Evolutionary conservation across 2,113 vertebrate species (phyloP).

Genomic region (Cyphomyrus plagiostoma): DNA sequence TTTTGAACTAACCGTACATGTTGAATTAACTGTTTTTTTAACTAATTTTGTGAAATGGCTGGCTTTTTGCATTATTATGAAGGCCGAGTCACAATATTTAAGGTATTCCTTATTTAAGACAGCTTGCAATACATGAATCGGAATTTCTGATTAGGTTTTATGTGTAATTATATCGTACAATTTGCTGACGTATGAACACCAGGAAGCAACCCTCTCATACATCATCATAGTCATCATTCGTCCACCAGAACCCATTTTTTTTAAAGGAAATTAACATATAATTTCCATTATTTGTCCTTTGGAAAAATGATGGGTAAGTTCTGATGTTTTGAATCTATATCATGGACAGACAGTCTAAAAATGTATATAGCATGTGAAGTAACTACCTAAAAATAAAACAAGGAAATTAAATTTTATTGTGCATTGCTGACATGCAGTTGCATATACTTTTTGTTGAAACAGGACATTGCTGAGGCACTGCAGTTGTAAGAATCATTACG

Average conservation of each 20-base stretch:
- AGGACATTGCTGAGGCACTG: not conserved
- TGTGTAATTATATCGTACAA: not conserved
- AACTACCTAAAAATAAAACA: not conserved
- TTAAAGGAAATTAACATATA: not conserved
- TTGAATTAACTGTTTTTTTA: not conserved
- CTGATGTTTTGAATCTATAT: not conserved
- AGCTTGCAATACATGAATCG: not conserved
- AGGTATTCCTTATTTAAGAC: not conserved
- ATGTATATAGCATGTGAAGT: not conserved
- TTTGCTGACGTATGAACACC: not conserved
- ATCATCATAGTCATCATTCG: not conserved
- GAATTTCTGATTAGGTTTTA: not conserved
- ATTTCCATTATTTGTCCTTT: not conserved
- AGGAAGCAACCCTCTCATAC: not conserved
- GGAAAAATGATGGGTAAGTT: not conserved
- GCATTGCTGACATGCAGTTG: not conserved
- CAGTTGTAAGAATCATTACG: not conserved
- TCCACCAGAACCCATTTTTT: not conserved
- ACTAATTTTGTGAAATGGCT: not conserved
- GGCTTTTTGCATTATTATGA: not conserved
- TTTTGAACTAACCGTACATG: not conserved
- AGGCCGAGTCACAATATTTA: not conserved
- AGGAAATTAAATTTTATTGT: not conserved
- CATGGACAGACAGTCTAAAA: not conserved
- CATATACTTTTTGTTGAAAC: not conserved